phyloP scores from a whole-genome alignment of 2,888 invertebrate species.

The Thumatha senex region DNA sequence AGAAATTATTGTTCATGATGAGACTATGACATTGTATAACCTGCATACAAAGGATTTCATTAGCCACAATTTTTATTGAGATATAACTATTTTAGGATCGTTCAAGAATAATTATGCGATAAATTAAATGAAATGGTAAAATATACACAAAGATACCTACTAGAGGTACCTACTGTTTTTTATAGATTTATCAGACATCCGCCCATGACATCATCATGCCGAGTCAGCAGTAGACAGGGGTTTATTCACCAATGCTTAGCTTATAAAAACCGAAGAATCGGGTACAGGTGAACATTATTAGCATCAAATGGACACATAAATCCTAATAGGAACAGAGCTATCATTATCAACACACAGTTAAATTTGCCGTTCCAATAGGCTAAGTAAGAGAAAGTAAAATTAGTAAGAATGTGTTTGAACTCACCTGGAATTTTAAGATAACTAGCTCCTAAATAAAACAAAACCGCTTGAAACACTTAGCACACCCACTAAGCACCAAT shows the following conservation, averaged over 20 bases:
- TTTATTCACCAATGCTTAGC: too few relatives aligned
- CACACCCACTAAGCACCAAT: conserved; percentile 77
- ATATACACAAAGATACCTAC: too few relatives aligned
- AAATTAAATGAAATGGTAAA: neutral
- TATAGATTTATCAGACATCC: neutral
- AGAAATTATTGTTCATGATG: neutral
- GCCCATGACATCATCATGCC: neutral
- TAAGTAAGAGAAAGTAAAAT: too few relatives aligned
- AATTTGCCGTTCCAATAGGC: neutral
- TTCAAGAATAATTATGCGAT: neutral
- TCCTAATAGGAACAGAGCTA: neutral
- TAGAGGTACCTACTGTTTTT: too few relatives aligned
- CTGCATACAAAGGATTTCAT: neutral
- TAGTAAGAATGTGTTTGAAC: conserved; percentile 24
- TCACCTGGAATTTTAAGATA: conserved; percentile 65
- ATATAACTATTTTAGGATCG: too few relatives aligned
- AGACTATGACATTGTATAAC: neutral
- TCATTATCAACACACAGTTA: neutral
- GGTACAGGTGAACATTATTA: neutral
- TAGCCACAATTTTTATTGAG: neutral
- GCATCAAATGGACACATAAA: conserved; percentile 5
- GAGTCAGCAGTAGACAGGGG: neutral
- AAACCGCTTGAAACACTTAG: conserved; percentile 64
- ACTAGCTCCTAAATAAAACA: conserved; percentile 59
- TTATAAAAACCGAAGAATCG: too few relatives aligned